Base-by-base conservation (phyloP, 1,140 invertebrate species). In the Pinna nobilis region DNA sequence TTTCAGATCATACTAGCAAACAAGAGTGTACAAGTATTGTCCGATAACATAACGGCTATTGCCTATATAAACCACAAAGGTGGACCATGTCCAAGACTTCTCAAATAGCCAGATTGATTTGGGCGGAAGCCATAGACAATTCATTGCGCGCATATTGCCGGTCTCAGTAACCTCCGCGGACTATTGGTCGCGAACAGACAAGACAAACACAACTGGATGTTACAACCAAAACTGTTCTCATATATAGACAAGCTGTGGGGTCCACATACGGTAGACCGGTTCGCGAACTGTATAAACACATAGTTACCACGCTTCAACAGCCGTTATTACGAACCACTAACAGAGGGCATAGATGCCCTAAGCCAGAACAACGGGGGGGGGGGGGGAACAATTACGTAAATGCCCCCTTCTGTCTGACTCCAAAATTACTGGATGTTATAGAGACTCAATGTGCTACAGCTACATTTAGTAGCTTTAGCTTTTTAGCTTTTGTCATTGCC, bases 171-270 rank as follows among this genome's bases (percentile, higher is more conserved):
- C 35, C 3, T 15, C 13, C 28, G 55, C 32, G 28, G 55, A 35
- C 18, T 59, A 59, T 18, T 59, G 55, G 55, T 59, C 55, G n/a
- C 15, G 55, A 59, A 59, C 55, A 3, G 28, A 6, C 6, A n/a
- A 30, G 28, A 59, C n/a, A 59, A n/a, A n/a, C 55, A 59, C 33
- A 59, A 59, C 33, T 33, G 55, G 55, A 59, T 59, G 30, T 20
- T 59, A 2, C 30, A 59, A 13, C 55, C 55, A 7, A 1, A 6
- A 3, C 6, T 59, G 11, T 35, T 59, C 55, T 15, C 3, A 5
- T 59, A 59, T 5, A 59, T 59, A 59, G 55, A 59, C 55, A 35
- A 59, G 35, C 30, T 59, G n/a, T 32, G 28, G 55, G 55, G 55
- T 5, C 55, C 55, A 1, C 55, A 59, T n/a, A 59, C n/a, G n/a